Conservation (phyloP, 2,888 invertebrate genomes). For the Ophion obscuratus region DNA sequence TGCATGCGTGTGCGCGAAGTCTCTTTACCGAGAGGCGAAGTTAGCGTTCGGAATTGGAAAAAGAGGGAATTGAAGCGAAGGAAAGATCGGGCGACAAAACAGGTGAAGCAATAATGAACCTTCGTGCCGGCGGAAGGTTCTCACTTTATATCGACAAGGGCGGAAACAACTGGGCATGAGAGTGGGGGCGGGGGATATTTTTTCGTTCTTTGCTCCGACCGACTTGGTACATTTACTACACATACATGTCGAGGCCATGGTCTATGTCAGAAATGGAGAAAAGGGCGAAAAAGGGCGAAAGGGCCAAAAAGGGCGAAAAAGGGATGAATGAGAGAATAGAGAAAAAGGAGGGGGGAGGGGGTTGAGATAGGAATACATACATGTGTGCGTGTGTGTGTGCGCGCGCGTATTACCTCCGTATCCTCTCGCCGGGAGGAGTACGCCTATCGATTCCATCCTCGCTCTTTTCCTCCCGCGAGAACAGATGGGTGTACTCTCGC, state of each 20-base stretch:
- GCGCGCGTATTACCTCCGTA: conserved; percentile 76
- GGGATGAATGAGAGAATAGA: conserved; percentile 48
- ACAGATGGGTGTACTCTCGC: conserved; percentile 47
- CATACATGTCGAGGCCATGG: conserved; percentile 36
- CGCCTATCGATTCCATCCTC: conserved; percentile 78
- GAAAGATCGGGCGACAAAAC: conserved; percentile 56
- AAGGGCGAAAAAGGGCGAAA: conserved; percentile 59
- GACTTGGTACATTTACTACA: conserved; percentile 51
- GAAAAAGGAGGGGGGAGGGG: conserved; percentile 65
- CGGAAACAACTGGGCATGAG: conserved; percentile 22
- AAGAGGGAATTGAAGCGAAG: conserved; percentile 45
- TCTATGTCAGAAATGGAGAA: conserved; percentile 62
- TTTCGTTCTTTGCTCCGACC: conserved; percentile 48
- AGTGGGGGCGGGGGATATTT: conserved; percentile 18
- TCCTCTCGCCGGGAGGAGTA: conserved; percentile 73
- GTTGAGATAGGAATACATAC: conserved; percentile 36
- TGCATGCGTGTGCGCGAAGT: not conserved
- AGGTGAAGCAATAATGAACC: conserved; percentile 79
- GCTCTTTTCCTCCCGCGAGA: conserved; percentile 74
- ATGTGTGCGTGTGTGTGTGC: conserved; percentile 63
- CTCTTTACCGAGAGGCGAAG: conserved; percentile 39
- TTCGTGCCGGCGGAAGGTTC: conserved; percentile 76
- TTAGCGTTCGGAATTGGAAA: conserved; percentile 34
- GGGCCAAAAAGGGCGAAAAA: not conserved
- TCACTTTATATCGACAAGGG: conserved; percentile 79